Conservation (phyloP, 2,113 vertebrate species). For the Entelurus aequoreus region DNA sequence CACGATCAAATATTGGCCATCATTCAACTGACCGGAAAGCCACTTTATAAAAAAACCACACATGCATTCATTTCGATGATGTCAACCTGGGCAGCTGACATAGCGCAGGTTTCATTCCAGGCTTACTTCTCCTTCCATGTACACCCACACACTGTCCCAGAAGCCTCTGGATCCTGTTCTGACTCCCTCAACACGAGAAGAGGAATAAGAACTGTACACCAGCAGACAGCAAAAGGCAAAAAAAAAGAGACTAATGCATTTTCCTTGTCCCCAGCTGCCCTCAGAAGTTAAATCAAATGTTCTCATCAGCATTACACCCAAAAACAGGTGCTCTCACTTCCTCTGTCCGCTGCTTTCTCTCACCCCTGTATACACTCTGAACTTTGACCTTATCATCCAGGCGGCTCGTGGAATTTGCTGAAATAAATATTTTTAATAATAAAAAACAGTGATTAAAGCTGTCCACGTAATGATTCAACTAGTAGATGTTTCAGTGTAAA, state of each 20-base stretch:
- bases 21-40: conserved; percentile 7
- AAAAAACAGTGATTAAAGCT: neutral
- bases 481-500: no score
- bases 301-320: conserved; percentile 37
- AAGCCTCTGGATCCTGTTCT: conserved; percentile 22
- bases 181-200: conserved; percentile 19
- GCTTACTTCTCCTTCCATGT: conserved; percentile 11
- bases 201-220: conserved; percentile 19
- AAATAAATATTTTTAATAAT: neutral
- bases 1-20: conserved; percentile 13
- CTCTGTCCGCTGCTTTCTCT: conserved; percentile 23
- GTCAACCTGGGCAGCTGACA: conserved; percentile 28
- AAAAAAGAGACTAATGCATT: conserved; percentile 22
- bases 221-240: conserved; percentile 12
- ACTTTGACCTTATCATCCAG: conserved; percentile 39
- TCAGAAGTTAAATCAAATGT: conserved; percentile 24
- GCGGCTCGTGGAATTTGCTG: conserved; percentile 22
- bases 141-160: conserved; percentile 36
- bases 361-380: conserved; percentile 30
- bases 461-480: neutral
- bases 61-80: conserved; percentile 11
- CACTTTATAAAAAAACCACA: neutral
- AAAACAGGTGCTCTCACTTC: conserved; percentile 47
- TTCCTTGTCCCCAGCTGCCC: conserved; percentile 52
- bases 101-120: conserved; percentile 21